Evolutionary conservation across 2,113 vertebrate genomes (phyloP).

Genomic region (Ardeotis arabs): DNA sequence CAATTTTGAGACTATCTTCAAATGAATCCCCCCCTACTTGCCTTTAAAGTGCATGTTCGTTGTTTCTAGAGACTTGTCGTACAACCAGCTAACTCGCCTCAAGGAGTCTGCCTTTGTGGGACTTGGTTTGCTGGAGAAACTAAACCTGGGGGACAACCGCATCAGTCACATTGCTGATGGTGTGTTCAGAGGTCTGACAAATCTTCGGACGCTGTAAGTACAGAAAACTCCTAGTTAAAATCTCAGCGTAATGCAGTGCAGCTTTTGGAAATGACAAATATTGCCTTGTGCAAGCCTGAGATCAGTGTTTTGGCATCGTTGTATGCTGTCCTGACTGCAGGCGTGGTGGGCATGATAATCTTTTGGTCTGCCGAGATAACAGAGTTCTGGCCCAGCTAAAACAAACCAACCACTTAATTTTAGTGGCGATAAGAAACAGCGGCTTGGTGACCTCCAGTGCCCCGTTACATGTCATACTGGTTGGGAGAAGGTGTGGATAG

Average conservation of each 20-base stretch:
- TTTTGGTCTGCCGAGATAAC: not conserved
- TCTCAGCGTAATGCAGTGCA: not conserved
- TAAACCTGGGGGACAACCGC: slow-evolving; percentile 91
- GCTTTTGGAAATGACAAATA: not conserved
- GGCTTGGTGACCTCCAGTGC: not conserved
- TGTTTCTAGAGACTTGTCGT: slow-evolving; percentile 87
- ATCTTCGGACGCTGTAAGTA: slow-evolving; percentile 90
- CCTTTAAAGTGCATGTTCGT: not conserved
- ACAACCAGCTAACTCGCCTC: slow-evolving; percentile 92
- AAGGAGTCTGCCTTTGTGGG: slow-evolving; percentile 91
- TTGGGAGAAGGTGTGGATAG: not conserved
- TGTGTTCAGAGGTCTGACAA: slow-evolving; percentile 88
- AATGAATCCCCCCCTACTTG: not conserved
- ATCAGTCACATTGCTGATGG: slow-evolving; percentile 93
- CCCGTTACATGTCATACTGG: fast-evolving
- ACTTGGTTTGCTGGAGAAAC: slow-evolving; percentile 86
- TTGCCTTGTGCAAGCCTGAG: not conserved
- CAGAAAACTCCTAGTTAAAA: not conserved
- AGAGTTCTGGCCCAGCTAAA: not conserved
- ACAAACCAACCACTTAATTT: not conserved
- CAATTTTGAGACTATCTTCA: not conserved
- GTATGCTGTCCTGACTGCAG: not conserved
- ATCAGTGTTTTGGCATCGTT: not conserved
- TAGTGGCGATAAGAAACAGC: not conserved
- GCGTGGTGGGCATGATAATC: not conserved